phyloP scores from a whole-genome alignment of 2,888 invertebrate species.

The Danaus chrysippus region DNA sequence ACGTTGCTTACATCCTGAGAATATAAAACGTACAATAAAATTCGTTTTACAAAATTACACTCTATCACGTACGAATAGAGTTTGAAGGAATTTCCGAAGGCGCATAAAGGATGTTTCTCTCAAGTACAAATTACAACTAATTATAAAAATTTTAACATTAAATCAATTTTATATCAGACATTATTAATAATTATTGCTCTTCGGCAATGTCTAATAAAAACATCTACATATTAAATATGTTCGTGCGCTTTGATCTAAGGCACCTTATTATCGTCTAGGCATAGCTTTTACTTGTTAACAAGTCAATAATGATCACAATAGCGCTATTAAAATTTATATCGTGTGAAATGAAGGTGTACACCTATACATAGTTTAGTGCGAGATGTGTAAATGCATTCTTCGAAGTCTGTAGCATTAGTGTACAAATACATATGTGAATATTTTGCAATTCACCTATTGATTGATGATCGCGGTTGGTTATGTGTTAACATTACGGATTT shows the following conservation, averaged over 20 bases:
- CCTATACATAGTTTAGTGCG: slow-evolving; percentile 23
- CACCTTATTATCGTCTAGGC: slow-evolving; percentile 32
- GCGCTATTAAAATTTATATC: slow-evolving; percentile 33
- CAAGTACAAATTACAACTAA: slow-evolving; percentile 34
- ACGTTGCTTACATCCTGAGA: slow-evolving; percentile 26
- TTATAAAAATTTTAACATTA: slow-evolving; percentile 28
- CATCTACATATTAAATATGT: slow-evolving; percentile 34
- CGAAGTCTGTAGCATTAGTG: neutral
- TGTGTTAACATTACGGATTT: too few species aligned
- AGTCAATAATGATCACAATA: slow-evolving; percentile 33
- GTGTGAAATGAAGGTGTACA: slow-evolving; percentile 23
- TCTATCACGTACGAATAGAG: neutral
- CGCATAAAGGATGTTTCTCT: neutral
- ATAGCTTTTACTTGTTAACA: slow-evolving; percentile 35
- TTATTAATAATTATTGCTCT: slow-evolving; percentile 26
- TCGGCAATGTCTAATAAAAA: slow-evolving; percentile 34
- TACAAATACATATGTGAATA: neutral
- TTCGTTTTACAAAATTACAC: slow-evolving; percentile 7
- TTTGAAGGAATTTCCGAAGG: neutral
- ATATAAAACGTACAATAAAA: slow-evolving; percentile 24
- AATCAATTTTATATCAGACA: slow-evolving; percentile 34
- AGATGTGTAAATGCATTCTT: slow-evolving; percentile 13
- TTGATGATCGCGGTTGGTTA: neutral
- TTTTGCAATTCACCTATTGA: neutral
- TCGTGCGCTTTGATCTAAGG: slow-evolving; percentile 30